phyloP scores from a whole-genome alignment of 53 echinoderm and acorn worm genomes.

The Mesocentrotus franciscanus region DNA sequence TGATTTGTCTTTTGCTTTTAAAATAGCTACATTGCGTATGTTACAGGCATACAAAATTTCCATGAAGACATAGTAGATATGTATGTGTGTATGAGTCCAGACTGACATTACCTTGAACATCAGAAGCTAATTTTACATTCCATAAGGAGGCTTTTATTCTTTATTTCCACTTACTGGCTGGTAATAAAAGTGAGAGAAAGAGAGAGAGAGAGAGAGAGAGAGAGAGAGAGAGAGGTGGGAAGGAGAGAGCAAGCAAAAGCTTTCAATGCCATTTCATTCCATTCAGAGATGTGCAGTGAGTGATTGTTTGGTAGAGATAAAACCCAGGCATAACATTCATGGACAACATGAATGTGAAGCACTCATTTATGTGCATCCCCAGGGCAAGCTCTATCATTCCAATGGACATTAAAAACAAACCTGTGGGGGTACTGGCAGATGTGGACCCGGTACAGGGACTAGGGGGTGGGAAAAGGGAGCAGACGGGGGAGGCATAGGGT shows the following conservation, averaged over 20 bases:
- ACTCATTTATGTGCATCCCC: constrained; percentile 57
- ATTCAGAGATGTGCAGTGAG: constrained; percentile 39
- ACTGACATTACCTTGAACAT: background rate
- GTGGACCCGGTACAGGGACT: background rate
- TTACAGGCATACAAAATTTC: background rate
- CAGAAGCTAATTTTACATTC: constrained; percentile 9
- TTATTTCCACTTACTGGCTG: constrained; percentile 46
- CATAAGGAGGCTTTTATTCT: constrained; percentile 15
- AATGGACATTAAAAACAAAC: constrained; percentile 62
- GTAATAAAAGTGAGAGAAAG: constrained; percentile 6
- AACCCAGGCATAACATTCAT: constrained; percentile 24
- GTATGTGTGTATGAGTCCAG: background rate
- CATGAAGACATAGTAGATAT: background rate
- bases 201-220: background rate
- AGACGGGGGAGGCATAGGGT: background rate
- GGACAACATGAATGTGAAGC: constrained; percentile 65
- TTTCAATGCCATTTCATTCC: constrained; percentile 47
- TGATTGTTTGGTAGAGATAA: background rate
- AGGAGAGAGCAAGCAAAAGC: background rate
- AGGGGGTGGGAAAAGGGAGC: background rate
- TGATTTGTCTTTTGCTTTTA: background rate
- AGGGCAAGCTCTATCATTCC: constrained; percentile 65
- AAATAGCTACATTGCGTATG: background rate
- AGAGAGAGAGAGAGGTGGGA: background rate
- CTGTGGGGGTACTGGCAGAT: constrained; percentile 49